Conservation (phyloP, 2,113 vertebrate species). For the Amphilophus citrinellus region DNA sequence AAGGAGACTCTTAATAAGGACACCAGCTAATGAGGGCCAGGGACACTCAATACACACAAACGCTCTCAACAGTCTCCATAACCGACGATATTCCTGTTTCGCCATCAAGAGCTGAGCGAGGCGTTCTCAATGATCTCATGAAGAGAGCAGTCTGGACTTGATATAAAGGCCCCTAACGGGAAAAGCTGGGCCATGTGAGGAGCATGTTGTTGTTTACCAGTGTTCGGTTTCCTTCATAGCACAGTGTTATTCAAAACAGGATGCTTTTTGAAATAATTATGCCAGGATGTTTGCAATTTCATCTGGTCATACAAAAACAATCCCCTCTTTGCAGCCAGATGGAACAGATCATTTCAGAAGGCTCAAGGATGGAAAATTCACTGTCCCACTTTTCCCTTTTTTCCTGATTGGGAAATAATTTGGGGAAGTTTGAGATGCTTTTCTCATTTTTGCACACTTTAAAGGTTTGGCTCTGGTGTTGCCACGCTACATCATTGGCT, state of each 20-base stretch:
- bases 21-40: constrained; percentile 69
- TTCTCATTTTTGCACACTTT: neutral
- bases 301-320: constrained; percentile 73
- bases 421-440: neutral
- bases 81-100: constrained; percentile 16
- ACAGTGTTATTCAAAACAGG: constrained; percentile 76
- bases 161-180: constrained; percentile 38
- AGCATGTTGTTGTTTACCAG: constrained; percentile 64
- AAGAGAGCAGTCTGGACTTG: constrained; percentile 50
- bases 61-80: constrained; percentile 2
- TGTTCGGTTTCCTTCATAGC: constrained; percentile 57
- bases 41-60: constrained; percentile 50
- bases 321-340: constrained; percentile 63
- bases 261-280: constrained; percentile 76
- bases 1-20: constrained; percentile 75
- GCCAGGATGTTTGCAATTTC: constrained; percentile 76
- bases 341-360: constrained; percentile 68
- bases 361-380: constrained; percentile 57
- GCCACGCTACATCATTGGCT: neutral
- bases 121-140: constrained; percentile 25
- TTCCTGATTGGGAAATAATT: constrained; percentile 30
- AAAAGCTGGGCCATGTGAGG: constrained; percentile 46
- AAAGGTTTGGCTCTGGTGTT: neutral
- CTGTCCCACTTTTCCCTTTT: constrained; percentile 27
- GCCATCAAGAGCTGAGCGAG: constrained; percentile 21